Evolutionary conservation across 1,140 invertebrate genomes (phyloP).

Genomic region (Pissodes strobi): DNA sequence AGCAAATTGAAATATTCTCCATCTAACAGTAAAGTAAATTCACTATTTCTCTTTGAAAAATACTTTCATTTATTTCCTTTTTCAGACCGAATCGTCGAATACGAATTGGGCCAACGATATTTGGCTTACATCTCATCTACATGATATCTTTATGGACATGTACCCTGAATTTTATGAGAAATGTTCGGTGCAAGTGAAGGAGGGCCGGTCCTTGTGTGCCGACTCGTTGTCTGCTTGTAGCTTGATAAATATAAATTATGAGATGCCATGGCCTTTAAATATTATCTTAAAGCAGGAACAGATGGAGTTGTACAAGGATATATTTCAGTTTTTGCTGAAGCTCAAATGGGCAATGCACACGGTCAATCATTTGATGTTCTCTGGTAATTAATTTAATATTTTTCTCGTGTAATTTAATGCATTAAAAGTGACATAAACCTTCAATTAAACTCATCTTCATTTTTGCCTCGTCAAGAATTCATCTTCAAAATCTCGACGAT

Average conservation of each 20-base stretch:
- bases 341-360: conserved; percentile 67
- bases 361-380: conserved; percentile 63
- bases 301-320: conserved; percentile 63
- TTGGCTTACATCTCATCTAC: conserved; percentile 48
- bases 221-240: conserved; percentile 58
- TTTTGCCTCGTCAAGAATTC: neutral
- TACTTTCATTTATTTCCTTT: no score
- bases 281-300: conserved; percentile 61
- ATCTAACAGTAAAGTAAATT: no score
- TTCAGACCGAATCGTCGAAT: conserved; percentile 25
- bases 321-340: conserved; percentile 67
- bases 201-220: conserved; percentile 28
- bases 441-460: neutral
- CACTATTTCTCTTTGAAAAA: no score
- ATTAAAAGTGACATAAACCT: no score
- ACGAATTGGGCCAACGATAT: conserved; percentile 46
- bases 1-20: no score
- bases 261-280: conserved; percentile 61
- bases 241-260: conserved; percentile 60
- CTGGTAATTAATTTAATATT: conserved; percentile 47
- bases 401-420: neutral
- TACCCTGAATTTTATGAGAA: conserved; percentile 48
- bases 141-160: conserved; percentile 47
- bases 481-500: no score
- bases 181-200: conserved; percentile 42